Conservation (phyloP, 2,113 vertebrate species). For the Eurystomus gularis region DNA sequence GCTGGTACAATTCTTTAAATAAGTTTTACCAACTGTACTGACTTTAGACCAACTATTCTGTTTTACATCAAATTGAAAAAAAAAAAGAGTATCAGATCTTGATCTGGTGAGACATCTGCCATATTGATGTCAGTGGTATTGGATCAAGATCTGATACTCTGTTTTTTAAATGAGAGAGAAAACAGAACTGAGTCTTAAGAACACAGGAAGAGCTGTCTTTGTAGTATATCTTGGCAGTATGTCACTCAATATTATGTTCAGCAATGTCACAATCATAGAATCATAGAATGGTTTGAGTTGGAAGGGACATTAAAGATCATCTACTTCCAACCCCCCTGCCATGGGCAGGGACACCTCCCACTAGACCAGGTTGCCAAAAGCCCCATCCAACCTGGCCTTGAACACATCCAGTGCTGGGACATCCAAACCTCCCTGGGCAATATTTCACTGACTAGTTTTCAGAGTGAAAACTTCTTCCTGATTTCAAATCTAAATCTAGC, state of each 20-base stretch:
- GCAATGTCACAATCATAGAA: neutral
- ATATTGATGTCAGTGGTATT: neutral
- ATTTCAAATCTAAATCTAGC: no score
- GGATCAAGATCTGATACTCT: neutral
- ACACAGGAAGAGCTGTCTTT: neutral
- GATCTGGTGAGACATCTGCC: neutral
- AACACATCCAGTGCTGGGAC: no score
- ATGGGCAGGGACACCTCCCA: no score
- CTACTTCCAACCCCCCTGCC: no score
- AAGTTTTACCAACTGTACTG: neutral
- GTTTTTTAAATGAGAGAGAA: neutral
- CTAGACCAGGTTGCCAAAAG: no score
- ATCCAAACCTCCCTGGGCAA: no score
- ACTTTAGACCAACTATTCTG: neutral
- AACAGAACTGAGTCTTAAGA: neutral
- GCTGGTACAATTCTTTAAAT: neutral
- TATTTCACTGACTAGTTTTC: no score
- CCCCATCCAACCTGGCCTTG: no score
- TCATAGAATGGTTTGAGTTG: no score
- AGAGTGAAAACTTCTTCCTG: no score
- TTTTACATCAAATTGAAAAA: neutral
- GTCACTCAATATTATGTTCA: neutral
- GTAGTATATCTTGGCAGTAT: neutral
- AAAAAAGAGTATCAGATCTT: neutral
- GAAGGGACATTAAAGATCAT: no score